These are phyloP conservation scores for Seriola rivoliana DNA, from an alignment of 2,113 vertebrate species.

Conservation along the genomic window DNA sequence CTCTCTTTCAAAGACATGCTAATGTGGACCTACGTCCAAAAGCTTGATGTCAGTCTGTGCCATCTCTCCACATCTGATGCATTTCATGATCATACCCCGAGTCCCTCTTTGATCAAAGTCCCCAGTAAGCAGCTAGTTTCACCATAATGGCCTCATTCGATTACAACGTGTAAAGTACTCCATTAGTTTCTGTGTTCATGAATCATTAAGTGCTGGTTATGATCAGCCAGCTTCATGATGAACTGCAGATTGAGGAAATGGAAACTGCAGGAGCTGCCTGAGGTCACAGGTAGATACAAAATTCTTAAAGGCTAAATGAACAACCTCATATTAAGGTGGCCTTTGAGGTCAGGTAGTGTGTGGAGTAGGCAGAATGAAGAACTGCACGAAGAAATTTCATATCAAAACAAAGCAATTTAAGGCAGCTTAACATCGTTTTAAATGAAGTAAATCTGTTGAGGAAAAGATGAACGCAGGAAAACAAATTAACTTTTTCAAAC, in stretches of 20 bases:
- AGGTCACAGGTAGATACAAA: conserved; percentile 71
- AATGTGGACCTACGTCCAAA: conserved; percentile 65
- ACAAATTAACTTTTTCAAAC: conserved; percentile 48
- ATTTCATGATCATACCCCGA: conserved; percentile 72
- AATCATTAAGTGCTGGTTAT: conserved; percentile 85
- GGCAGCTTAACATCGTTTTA: conserved; percentile 42
- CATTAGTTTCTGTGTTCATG: conserved; percentile 85
- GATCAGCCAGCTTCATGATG: conserved; percentile 80
- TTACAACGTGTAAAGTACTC: conserved; percentile 85
- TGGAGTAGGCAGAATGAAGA: conserved; percentile 24
- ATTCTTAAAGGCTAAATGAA: conserved; percentile 68
- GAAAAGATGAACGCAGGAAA: conserved; percentile 50
- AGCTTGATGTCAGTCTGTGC: conserved; percentile 63
- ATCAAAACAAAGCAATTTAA: conserved; percentile 56
- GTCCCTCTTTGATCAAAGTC: conserved; percentile 79
- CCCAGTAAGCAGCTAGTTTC: conserved; percentile 77
- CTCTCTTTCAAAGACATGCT: conserved; percentile 74
- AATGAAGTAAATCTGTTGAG: conserved; percentile 30
- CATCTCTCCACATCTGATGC: conserved; percentile 65
- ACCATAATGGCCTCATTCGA: conserved; percentile 82
- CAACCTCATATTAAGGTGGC: conserved; percentile 52
- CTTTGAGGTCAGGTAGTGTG: conserved; percentile 34
- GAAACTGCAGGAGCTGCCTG: conserved; percentile 66
- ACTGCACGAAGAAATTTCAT: conserved; percentile 7
- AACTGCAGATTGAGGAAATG: conserved; percentile 80